phyloP scores from a whole-genome alignment of 1,140 invertebrate genomes.

The Halictus rubicundus region DNA sequence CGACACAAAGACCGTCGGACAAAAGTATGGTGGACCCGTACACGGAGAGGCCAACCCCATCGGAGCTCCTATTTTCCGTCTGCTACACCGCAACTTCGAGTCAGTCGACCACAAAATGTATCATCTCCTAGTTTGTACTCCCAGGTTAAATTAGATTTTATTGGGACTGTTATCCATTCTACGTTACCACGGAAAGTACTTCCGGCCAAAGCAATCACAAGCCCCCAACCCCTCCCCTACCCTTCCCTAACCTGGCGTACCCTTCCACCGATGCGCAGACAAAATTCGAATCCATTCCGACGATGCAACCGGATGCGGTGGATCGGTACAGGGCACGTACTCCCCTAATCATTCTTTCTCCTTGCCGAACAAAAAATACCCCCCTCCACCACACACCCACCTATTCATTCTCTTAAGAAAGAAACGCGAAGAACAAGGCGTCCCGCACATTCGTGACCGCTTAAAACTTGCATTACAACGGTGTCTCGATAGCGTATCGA shows the following conservation, averaged over 20 bases:
- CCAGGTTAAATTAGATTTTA: slow-evolving; percentile 74
- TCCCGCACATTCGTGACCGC: no score
- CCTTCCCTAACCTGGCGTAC: not conserved
- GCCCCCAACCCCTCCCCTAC: no score
- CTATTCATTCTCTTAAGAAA: not conserved
- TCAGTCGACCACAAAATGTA: slow-evolving; percentile 71
- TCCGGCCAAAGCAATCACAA: slow-evolving; percentile 63
- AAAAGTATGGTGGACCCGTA: not conserved
- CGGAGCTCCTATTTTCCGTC: slow-evolving; percentile 66
- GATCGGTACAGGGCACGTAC: slow-evolving; percentile 45
- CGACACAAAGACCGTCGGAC: not conserved
- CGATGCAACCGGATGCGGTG: slow-evolving; percentile 40
- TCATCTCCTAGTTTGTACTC: slow-evolving; percentile 69
- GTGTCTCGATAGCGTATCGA: no score
- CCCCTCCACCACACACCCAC: not conserved
- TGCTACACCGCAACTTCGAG: slow-evolving; percentile 66
- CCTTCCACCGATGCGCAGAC: slow-evolving; percentile 15
- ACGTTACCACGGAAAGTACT: slow-evolving; percentile 60
- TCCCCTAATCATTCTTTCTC: slow-evolving; percentile 44
- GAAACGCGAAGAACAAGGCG: not conserved
- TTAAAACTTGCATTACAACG: no score
- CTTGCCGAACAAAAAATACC: slow-evolving; percentile 6
- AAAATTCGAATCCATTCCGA: slow-evolving; percentile 62
- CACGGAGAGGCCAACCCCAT: slow-evolving; percentile 39
- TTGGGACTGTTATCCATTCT: slow-evolving; percentile 71